Evolutionary conservation across 2,113 vertebrate genomes (phyloP).

Genomic region (Forbesichthys papilliferus): DNA sequence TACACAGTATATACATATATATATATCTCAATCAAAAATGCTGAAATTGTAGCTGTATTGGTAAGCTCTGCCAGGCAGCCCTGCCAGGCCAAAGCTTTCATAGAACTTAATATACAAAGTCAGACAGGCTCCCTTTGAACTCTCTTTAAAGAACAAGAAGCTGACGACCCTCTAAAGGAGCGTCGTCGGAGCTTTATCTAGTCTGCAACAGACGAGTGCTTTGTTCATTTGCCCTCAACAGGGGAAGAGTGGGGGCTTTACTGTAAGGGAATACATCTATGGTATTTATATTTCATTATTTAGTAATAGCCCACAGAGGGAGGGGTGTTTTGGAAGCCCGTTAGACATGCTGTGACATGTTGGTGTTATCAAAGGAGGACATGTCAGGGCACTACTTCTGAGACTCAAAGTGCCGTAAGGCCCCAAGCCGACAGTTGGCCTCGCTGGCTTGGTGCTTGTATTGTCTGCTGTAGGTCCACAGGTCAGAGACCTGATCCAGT

Average conservation of each 20-base stretch:
- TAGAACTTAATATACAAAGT: slow-evolving; percentile 46
- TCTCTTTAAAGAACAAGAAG: neutral
- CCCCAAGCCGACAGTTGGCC: too few relatives aligned
- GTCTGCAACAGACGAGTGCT: neutral
- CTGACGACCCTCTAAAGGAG: too few relatives aligned
- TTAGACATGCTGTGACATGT: slow-evolving; percentile 26
- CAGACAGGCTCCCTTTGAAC: slow-evolving; percentile 44
- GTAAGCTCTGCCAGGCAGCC: slow-evolving; percentile 38
- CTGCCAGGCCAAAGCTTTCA: slow-evolving; percentile 43
- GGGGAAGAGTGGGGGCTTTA: neutral
- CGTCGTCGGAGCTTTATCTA: too few relatives aligned
- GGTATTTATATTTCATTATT: slow-evolving; percentile 26
- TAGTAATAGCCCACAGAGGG: slow-evolving; percentile 21
- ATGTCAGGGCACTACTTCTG: slow-evolving; percentile 6
- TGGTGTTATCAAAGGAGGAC: slow-evolving; percentile 3
- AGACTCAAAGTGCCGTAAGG: too few relatives aligned
- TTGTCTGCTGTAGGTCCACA: neutral
- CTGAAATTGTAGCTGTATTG: too few relatives aligned
- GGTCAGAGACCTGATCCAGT: slow-evolving; percentile 25
- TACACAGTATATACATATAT: too few relatives aligned
- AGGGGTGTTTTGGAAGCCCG: slow-evolving; percentile 24
- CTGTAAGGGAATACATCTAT: slow-evolving; percentile 19
- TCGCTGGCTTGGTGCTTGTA: too few relatives aligned
- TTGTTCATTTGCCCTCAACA: slow-evolving; percentile 13
- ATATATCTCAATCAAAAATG: too few relatives aligned